A percentile compares a stretch with the other conserved stretches of the same genome.
phyloP scores from a whole-genome alignment of 2,888 invertebrate species.

The Plagodis pulveraria region DNA sequence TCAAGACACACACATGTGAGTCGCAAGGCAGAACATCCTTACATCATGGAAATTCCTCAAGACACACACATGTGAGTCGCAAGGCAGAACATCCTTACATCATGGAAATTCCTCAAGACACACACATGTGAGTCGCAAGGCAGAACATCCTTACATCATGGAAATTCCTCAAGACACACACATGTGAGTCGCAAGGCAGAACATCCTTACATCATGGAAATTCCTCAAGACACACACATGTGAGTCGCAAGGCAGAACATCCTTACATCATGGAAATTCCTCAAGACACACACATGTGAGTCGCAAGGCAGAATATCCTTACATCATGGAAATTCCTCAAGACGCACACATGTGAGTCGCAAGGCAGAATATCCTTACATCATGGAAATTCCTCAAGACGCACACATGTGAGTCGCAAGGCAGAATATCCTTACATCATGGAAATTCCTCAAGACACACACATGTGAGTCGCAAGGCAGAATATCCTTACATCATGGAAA shows the following conservation, averaged over 20 bases:
- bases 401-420: slow-evolving; percentile 1
- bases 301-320: slow-evolving; percentile 3
- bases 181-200: neutral
- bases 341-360: neutral
- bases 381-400: neutral
- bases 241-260: neutral
- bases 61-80: neutral
- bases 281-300: slow-evolving; percentile 1
- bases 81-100: slow-evolving; percentile 3
- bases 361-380: slow-evolving; percentile 4
- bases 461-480: neutral
- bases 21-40: slow-evolving; percentile 3
- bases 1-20: slow-evolving; percentile 1
- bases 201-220: slow-evolving; percentile 2
- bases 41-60: neutral
- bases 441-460: slow-evolving; percentile 1
- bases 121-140: slow-evolving; percentile 1
- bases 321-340: neutral
- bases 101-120: neutral
- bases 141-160: slow-evolving; percentile 2
- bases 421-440: slow-evolving; percentile 3
- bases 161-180: slow-evolving; percentile 1
- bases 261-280: slow-evolving; percentile 1
- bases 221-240: slow-evolving; percentile 3
- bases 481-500: slow-evolving; percentile 2